Conservation (phyloP, 2,113 vertebrate genomes). For the Casuarius casuarius region DNA sequence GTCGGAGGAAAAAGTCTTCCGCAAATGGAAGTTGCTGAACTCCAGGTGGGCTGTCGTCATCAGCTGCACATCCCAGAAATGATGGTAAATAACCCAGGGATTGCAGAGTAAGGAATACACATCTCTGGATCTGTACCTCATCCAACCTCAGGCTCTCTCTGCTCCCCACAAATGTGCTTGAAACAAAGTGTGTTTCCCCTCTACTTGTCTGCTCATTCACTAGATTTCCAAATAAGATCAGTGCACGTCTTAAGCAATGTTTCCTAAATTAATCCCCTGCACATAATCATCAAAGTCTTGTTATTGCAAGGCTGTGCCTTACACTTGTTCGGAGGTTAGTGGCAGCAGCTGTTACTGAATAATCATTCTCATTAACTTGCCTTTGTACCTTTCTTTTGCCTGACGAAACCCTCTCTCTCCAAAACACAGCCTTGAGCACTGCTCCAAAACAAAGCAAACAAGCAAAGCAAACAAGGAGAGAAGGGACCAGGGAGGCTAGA, state of each 20-base stretch:
- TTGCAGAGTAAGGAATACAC: background rate
- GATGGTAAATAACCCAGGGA: background rate
- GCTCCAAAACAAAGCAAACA: constrained; percentile 3
- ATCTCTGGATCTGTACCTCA: background rate
- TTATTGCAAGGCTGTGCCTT: background rate
- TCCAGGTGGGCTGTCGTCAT: background rate
- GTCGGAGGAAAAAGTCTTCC: background rate
- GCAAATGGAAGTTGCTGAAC: background rate
- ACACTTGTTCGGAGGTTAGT: constrained; percentile 5
- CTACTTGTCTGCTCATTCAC: background rate
- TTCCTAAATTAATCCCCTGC: constrained; percentile 26
- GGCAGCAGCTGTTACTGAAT: constrained; percentile 43
- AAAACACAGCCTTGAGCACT: background rate
- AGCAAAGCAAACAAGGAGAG: background rate
- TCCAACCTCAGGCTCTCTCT: background rate
- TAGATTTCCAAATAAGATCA: background rate
- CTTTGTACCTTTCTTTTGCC: constrained; percentile 15
- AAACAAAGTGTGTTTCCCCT: background rate
- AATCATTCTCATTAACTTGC: constrained; percentile 45
- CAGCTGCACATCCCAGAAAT: background rate
- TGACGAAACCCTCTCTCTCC: constrained; percentile 16
- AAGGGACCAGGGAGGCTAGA: background rate
- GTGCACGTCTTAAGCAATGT: background rate
- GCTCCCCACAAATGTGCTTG: background rate
- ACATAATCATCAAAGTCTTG: constrained; percentile 10